Evolutionary conservation across 2,888 invertebrate species (phyloP).

Genomic region (Leistus spinibarbis): DNA sequence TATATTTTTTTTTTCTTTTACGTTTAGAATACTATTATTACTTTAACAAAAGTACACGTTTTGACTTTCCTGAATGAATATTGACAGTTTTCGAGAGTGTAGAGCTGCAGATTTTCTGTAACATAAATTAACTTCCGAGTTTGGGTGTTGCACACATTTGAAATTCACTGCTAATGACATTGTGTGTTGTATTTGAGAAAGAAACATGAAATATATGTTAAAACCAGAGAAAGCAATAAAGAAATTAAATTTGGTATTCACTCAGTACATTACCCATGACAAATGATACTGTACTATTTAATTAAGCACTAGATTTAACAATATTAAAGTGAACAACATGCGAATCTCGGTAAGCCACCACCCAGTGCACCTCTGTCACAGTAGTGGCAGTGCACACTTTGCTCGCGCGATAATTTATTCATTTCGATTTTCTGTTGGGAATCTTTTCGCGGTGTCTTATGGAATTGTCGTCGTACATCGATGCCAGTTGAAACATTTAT

Average conservation of each 20-base stretch:
- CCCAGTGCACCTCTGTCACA: background rate
- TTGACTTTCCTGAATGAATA: too few species aligned
- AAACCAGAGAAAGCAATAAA: conserved; percentile 26
- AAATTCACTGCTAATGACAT: background rate
- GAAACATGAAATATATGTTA: background rate
- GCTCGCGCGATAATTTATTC: conserved; percentile 25
- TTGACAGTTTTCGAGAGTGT: too few species aligned
- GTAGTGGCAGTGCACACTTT: background rate
- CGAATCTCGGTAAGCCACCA: conserved; percentile 17
- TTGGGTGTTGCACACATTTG: background rate
- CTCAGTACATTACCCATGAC: conserved; percentile 31
- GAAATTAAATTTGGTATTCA: conserved; percentile 34
- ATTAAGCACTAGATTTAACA: conserved; percentile 36
- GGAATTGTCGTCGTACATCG: conserved; percentile 17
- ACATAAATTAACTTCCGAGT: background rate
- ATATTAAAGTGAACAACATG: conserved; percentile 34
- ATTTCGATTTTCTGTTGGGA: conserved; percentile 26
- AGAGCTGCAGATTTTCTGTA: too few species aligned
- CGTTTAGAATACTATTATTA: too few species aligned
- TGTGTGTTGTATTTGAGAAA: background rate
- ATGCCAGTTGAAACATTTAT: conserved; percentile 16
- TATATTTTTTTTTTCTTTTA: too few species aligned
- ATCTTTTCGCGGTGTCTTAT: conserved; percentile 1
- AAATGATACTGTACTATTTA: conserved; percentile 34
- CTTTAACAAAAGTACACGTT: too few species aligned